Evolutionary conservation across 2,888 invertebrate genomes (phyloP), one percentile per base, ranked within the genome.

Genomic region (Panopea generosa): DNA sequence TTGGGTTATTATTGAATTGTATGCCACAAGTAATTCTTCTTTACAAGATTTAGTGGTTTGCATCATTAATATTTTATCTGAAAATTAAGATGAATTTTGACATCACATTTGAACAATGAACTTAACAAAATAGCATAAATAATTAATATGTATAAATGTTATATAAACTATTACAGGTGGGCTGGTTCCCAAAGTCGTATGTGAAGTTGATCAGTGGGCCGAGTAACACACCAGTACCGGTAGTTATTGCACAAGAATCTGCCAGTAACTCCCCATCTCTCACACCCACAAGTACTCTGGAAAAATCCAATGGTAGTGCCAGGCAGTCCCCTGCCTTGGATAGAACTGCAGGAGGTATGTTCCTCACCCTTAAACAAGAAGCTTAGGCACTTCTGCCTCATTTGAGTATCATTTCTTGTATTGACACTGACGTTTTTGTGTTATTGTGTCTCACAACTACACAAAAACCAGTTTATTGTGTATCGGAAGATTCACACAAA

Each of bases 141-240:
- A n/a, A n/a, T n/a, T n/a, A n/a, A n/a, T n/a, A n/a, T n/a, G n/a
- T n/a, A n/a, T n/a, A n/a, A n/a, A n/a, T n/a, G n/a, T n/a, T n/a
- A n/a, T n/a, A n/a, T 56, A 27, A 18, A 27, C 49, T 47, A 57
- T 74, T 60, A 78, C 83, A 92, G 80, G 90, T 91, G 59, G 95
- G 95, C 22, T 95, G 95, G 95, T 95, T 95, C 87, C 95, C 95
- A 0, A 94, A 94, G 84, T 94, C 94, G 0, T 95, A 94, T 87
- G 94, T 95, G 0, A 94, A 92, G 78, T 81, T 92, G 67, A 85
- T 92, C 52, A 91, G 92, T 74, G 90, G 83, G 45, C 77, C 82
- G 11, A 71, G 79, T 56, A 29, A 73, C 47, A 50, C 70, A 45
- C 33, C 71, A 9, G 24, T 52, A n/a, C 29, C 29, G n/a, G 43